Base-by-base conservation (phyloP, 2,888 invertebrate genomes). In the Parnassius apollo region DNA sequence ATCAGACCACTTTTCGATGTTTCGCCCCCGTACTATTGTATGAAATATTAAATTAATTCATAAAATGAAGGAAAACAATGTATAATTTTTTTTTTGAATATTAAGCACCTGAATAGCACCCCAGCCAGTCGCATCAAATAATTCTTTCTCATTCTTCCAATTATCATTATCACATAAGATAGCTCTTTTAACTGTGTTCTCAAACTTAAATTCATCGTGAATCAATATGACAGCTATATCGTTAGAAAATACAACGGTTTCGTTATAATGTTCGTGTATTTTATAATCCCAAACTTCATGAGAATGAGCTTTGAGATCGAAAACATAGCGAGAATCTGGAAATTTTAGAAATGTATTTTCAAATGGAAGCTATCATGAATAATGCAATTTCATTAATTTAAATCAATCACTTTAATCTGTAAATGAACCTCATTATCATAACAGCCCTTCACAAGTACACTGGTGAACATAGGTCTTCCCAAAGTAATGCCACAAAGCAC, bases 111-210 rank as follows among this genome's bases (percentile, higher is more conserved):
- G 58, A 51, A 67, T 70, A 54, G 72, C 71, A 22, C 81, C 81
- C 81, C 81, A 82, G 7, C 81, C 81, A 4, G 73, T 71, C n/a
- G 73, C 80, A n/a, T 66, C 59, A 59, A 81, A 75, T 1, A 59
- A 69, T 66, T 75, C 75, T 4, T 69, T 72, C 50, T 73, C 72
- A 8, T 66, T 70, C 77, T 77, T 75, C 76, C 78, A 80, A 0
- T 46, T 25, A 10, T 67, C 60, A 22, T 66, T 74, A 51, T 73
- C 67, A 18, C 65, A 66, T 9, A 80, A 55, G 18, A 66, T 57
- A 8, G 71, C 77, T 48, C 68, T 74, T 57, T 75, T 68, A 12
- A 75, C 75, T 10, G 63, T 67, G 0, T 54, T 45, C 0, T 71
- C 67, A 54, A 71, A 74, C 2, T 63, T 46, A 42, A 80, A 73